These are phyloP conservation scores for Coptotermes formosanus DNA, from an alignment of 1,140 invertebrate genomes.

Conservation along the genomic window DNA sequence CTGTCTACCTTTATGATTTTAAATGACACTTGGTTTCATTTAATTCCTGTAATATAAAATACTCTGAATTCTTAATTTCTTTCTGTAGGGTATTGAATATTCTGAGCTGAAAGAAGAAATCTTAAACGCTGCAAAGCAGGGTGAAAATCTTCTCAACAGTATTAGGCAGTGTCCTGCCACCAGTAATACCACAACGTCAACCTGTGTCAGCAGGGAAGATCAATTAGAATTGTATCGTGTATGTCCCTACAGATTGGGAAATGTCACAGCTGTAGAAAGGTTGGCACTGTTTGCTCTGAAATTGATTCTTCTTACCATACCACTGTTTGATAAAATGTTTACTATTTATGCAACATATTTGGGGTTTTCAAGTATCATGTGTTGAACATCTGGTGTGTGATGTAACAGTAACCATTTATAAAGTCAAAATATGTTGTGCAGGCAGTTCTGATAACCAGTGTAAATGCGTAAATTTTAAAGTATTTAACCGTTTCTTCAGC, in stretches of 20 bases:
- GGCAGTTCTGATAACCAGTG: too few relatives aligned
- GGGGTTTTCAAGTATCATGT: too few relatives aligned
- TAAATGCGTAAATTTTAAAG: too few relatives aligned
- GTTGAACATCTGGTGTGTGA: too few relatives aligned
- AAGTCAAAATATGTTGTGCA: too few relatives aligned
- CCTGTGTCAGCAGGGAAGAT: neutral
- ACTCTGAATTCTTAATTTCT: neutral
- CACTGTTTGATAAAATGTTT: neutral
- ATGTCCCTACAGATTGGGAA: conserved; percentile 65
- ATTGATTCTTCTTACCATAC: too few relatives aligned
- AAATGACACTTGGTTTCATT: too few relatives aligned
- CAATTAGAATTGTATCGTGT: conserved; percentile 23
- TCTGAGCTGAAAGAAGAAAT: conserved; percentile 75
- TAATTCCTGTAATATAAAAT: neutral
- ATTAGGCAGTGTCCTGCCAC: conserved; percentile 49
- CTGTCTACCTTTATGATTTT: too few relatives aligned
- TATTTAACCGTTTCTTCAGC: too few relatives aligned
- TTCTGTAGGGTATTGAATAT: conserved; percentile 53
- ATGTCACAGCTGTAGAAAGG: conserved; percentile 91
- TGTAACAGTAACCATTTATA: too few relatives aligned
- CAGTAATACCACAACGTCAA: conserved; percentile 13
- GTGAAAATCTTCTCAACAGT: conserved; percentile 74
- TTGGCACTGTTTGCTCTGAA: conserved; percentile 43
- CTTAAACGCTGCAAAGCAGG: conserved; percentile 74
- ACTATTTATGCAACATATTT: too few relatives aligned